Conservation (phyloP, 1,140 invertebrate genomes). For the Coenobita brevimanus region DNA sequence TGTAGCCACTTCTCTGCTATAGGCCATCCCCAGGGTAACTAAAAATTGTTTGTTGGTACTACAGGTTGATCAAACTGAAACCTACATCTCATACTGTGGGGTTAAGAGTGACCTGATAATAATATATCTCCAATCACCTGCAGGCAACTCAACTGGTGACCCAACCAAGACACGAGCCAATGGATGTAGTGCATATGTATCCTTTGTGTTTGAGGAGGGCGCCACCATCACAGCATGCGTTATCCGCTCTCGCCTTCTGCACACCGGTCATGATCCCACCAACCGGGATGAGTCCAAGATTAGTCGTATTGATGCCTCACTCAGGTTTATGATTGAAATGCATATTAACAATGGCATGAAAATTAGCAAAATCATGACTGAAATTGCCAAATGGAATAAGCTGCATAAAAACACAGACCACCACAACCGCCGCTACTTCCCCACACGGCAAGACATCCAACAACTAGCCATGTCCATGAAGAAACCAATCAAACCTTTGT, state of each 20-base stretch:
- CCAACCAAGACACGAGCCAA: slow-evolving; percentile 59
- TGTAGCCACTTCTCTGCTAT: too few relatives aligned
- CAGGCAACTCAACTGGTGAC: slow-evolving; percentile 51
- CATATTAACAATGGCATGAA: slow-evolving; percentile 21
- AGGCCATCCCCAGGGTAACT: too few relatives aligned
- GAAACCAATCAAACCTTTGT: background rate
- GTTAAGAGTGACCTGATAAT: too few relatives aligned
- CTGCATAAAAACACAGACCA: slow-evolving; percentile 43
- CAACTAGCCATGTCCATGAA: slow-evolving; percentile 28
- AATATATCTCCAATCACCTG: background rate
- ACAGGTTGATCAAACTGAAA: too few relatives aligned
- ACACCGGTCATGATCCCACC: slow-evolving; percentile 52
- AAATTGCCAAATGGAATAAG: slow-evolving; percentile 59
- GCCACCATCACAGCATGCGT: slow-evolving; percentile 50
- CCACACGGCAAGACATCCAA: slow-evolving; percentile 46
- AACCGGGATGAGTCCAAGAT: slow-evolving; percentile 56
- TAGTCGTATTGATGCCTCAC: slow-evolving; percentile 41
- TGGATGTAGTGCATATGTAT: slow-evolving; percentile 53
- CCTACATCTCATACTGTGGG: too few relatives aligned
- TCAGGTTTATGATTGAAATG: slow-evolving; percentile 33
- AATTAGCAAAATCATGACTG: slow-evolving; percentile 42
- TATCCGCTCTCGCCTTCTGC: slow-evolving; percentile 34
- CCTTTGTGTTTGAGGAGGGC: slow-evolving; percentile 57
- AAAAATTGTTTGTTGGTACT: too few relatives aligned
- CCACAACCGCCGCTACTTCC: slow-evolving; percentile 43